Base-by-base conservation (phyloP, 2,888 invertebrate genomes). In the Idaea biselata region DNA sequence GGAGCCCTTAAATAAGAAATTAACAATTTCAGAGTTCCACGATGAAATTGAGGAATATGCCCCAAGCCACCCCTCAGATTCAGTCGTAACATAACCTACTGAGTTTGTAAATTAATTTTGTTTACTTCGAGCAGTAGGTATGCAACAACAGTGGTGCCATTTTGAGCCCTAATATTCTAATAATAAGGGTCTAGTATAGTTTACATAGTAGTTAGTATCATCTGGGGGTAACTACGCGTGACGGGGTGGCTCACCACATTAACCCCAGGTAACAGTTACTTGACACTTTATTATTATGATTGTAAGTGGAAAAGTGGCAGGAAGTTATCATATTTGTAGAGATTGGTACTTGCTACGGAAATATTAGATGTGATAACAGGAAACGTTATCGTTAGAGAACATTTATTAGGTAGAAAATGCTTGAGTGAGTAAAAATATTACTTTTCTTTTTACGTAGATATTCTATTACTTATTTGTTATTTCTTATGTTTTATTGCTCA, bases 231-330 rank as follows among this genome's bases (percentile, higher is more conserved):
- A 70, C 64, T 66, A 68, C 60, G 66, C 68, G 63, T 72, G 67
- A 66, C 67, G 59, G 66, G 63, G 59, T 60, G 63, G 61, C 65
- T 68, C 68, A 68, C 67, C 70, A 70, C 68, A 70, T 72, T 71
- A 68, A 68, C 65, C 67, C 60, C 70, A 69, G 71, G 69, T 69
- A 69, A 66, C 60, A 62, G 68, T 71, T 66, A 71, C 65, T 60
- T 64, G 68, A 68, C 66, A 70, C 66, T 70, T 68, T 68, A 68
- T 70, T 72, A 67, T 69, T 63, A 67, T 64, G 69, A 71, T 60
- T 68, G 60, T 69, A 66, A 63, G 68, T 67, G 65, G 64, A 59
- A 69, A 68, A 69, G 65, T 68, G 59, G 64, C 60, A 61, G 61
- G 60, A 60, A 63, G 14, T 44, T 63, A 71, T 69, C 60, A 68